A percentile compares a stretch with the other conserved stretches of the same genome.
phyloP scores from a whole-genome alignment of 2,888 invertebrate species.

The Lepidocyrtinus sp. region DNA sequence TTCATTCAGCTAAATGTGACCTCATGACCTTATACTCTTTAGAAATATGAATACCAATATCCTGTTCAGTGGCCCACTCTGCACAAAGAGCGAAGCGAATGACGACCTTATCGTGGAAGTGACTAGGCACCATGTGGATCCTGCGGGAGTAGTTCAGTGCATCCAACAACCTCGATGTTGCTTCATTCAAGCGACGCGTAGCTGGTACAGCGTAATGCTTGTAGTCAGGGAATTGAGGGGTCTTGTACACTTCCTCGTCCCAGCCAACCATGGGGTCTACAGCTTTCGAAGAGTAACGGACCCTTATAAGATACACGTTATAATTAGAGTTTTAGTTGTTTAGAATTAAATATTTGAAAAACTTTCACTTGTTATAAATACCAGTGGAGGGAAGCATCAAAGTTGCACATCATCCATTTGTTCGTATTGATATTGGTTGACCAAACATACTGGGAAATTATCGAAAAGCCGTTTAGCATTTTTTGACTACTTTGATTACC shows the following conservation, averaged over 20 bases:
- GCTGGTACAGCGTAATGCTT: slow-evolving; percentile 47
- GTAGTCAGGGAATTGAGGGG: slow-evolving; percentile 12
- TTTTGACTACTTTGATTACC: no score
- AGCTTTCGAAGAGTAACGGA: slow-evolving; percentile 40
- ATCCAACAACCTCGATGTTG: slow-evolving; percentile 83
- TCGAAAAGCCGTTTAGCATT: no score
- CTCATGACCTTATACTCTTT: not conserved
- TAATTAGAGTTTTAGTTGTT: not conserved
- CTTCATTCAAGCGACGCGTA: slow-evolving; percentile 75
- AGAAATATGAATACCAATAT: slow-evolving; percentile 36
- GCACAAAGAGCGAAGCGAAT: slow-evolving; percentile 69
- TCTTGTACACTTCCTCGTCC: slow-evolving; percentile 33
- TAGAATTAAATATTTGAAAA: no score
- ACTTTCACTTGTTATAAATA: no score
- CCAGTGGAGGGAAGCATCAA: slow-evolving; percentile 65
- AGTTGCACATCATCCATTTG: slow-evolving; percentile 65
- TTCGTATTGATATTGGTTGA: slow-evolving; percentile 59
- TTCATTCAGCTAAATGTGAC: not conserved
- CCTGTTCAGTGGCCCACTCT: slow-evolving; percentile 48
- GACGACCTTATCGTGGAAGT: slow-evolving; percentile 82
- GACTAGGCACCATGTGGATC: slow-evolving; percentile 88
- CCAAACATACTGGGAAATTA: slow-evolving; percentile 55
- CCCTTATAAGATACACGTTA: slow-evolving; percentile 13
- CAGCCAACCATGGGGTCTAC: slow-evolving; percentile 45
- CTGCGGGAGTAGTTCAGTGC: slow-evolving; percentile 86